phyloP scores from a whole-genome alignment of 1,140 invertebrate species.

The Danaus melanippus region DNA sequence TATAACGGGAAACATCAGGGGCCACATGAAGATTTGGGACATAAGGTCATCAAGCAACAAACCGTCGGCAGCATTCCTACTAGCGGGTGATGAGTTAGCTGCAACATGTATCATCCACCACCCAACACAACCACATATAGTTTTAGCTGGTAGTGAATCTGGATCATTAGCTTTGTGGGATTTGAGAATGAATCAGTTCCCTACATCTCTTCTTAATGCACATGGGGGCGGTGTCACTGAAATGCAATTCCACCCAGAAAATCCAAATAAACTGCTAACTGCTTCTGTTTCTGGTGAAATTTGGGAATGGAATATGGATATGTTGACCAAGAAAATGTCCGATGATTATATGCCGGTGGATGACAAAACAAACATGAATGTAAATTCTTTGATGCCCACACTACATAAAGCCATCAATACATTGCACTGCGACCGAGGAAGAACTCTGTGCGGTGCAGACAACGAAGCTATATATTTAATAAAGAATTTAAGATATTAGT shows the following conservation, averaged over 20 bases:
- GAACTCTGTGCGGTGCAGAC: slow-evolving; percentile 84
- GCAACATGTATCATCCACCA: slow-evolving; percentile 84
- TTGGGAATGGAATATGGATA: slow-evolving; percentile 86
- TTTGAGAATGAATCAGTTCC: slow-evolving; percentile 84
- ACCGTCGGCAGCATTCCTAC: slow-evolving; percentile 76
- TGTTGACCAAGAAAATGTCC: slow-evolving; percentile 60
- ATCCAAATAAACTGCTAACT: slow-evolving; percentile 87
- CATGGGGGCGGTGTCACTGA: slow-evolving; percentile 84
- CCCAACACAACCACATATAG: slow-evolving; percentile 88
- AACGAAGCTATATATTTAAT: slow-evolving; percentile 87
- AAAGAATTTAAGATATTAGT: slow-evolving; percentile 73
- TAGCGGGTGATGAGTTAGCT: slow-evolving; percentile 78
- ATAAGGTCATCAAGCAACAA: slow-evolving; percentile 75
- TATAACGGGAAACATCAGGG: slow-evolving; percentile 86
- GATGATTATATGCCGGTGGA: slow-evolving; percentile 74
- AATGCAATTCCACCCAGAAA: slow-evolving; percentile 86
- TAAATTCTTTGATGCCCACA: slow-evolving; percentile 79
- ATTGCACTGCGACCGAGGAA: slow-evolving; percentile 81
- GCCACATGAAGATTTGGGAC: slow-evolving; percentile 92
- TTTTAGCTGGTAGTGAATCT: slow-evolving; percentile 87
- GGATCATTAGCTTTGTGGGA: slow-evolving; percentile 90
- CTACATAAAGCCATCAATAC: slow-evolving; percentile 85
- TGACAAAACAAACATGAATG: slow-evolving; percentile 79
- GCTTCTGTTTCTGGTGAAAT: slow-evolving; percentile 85
- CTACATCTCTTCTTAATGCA: slow-evolving; percentile 84